These are phyloP conservation scores for Barypeithes pellucidus DNA, from an alignment of 2,888 invertebrate genomes.

Conservation along the genomic window DNA sequence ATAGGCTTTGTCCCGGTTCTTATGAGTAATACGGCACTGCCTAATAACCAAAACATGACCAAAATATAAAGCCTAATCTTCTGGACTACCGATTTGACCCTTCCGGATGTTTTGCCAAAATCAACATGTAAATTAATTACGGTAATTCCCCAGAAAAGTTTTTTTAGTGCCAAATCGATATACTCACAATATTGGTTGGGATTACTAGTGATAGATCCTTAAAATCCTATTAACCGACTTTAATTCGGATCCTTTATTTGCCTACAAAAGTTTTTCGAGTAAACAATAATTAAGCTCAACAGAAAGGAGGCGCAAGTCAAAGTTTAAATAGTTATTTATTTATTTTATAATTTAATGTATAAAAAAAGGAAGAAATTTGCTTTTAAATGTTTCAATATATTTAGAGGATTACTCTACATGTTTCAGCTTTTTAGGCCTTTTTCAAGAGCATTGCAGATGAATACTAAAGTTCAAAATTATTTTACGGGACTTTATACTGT, in stretches of 20 bases:
- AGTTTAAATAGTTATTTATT: too few species aligned
- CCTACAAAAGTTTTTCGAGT: not conserved
- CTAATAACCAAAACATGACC: conserved; percentile 26
- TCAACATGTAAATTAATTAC: conserved; percentile 21
- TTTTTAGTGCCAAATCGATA: conserved; percentile 12
- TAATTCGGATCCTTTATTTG: conserved; percentile 4
- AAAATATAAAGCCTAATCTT: conserved; percentile 37
- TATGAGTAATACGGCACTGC: too few species aligned
- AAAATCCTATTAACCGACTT: conserved; percentile 2
- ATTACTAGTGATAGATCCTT: not conserved
- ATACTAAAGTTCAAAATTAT: too few species aligned
- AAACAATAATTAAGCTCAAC: not conserved
- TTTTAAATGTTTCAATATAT: too few species aligned
- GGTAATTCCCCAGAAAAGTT: conserved; percentile 8
- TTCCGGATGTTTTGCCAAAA: conserved; percentile 18
- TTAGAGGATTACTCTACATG: too few species aligned
- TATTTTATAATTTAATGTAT: too few species aligned
- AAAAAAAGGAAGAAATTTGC: too few species aligned
- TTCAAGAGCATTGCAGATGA: too few species aligned
- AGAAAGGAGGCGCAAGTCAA: not conserved
- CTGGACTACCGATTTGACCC: conserved; percentile 32
- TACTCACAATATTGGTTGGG: not conserved
- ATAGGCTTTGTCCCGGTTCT: too few species aligned
- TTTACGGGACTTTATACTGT: too few species aligned
- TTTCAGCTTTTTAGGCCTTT: too few species aligned